A percentile compares a stretch with the other conserved stretches of the same genome.
Conservation (phyloP, 2,888 invertebrate genomes). For the Tetropium fuscum region DNA sequence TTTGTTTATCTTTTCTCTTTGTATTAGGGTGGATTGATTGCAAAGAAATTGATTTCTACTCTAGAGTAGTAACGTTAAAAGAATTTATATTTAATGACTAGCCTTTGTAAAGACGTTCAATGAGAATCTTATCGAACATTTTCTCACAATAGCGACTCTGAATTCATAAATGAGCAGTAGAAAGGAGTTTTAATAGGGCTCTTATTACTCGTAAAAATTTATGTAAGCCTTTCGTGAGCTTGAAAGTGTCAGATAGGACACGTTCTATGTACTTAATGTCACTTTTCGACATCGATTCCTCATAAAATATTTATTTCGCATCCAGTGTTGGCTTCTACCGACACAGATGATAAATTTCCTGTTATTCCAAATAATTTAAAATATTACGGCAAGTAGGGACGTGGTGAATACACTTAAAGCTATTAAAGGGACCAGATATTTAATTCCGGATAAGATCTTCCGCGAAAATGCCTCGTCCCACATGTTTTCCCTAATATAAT, state of each 20-base stretch:
- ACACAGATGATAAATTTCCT: neutral
- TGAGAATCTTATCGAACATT: constrained; percentile 21
- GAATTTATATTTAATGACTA: constrained; percentile 10
- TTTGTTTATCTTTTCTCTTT: too few relatives aligned
- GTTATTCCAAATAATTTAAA: neutral
- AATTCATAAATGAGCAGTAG: constrained; percentile 41
- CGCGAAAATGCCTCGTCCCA: too few relatives aligned
- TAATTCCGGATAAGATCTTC: too few relatives aligned
- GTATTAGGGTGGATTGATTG: too few relatives aligned
- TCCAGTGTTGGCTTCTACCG: neutral
- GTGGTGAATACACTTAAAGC: too few relatives aligned
- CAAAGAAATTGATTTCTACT: neutral
- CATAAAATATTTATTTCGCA: constrained; percentile 24
- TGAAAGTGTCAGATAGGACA: constrained; percentile 29
- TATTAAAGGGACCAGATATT: too few relatives aligned
- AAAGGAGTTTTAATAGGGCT: constrained; percentile 36
- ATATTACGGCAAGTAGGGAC: neutral
- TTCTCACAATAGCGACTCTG: constrained; percentile 15
- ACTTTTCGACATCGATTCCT: constrained; percentile 22
- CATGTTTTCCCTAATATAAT: too few relatives aligned
- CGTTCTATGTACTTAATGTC: constrained; percentile 31
- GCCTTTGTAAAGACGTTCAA: constrained; percentile 17
- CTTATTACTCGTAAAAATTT: constrained; percentile 42
- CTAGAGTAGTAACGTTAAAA: constrained; percentile 1
- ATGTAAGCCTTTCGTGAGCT: constrained; percentile 26